A percentile compares a stretch with the other conserved stretches of the same genome.
These are phyloP conservation scores for Cebidichthys violaceus DNA, from an alignment of 2,113 vertebrate species.

Conservation along the genomic window DNA sequence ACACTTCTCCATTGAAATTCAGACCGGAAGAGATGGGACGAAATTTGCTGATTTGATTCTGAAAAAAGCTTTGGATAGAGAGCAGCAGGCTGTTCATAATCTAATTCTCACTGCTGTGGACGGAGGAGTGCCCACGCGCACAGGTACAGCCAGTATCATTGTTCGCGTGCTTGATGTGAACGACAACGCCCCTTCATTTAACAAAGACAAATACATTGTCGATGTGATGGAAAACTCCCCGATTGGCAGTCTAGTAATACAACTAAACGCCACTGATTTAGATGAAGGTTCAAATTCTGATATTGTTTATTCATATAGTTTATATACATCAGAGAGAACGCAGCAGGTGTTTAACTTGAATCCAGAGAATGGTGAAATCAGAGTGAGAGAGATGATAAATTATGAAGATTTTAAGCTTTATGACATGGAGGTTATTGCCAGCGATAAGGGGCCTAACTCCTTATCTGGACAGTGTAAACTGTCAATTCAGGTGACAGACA, in stretches of 20 bases:
- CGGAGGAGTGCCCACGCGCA: constrained; percentile 60
- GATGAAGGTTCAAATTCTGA: constrained; percentile 73
- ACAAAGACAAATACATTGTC: too few relatives aligned
- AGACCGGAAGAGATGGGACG: constrained; percentile 61
- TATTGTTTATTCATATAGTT: constrained; percentile 62
- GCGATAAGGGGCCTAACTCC: too few relatives aligned
- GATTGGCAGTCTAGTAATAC: constrained; percentile 53
- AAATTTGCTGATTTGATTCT: constrained; percentile 67
- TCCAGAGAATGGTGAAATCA: constrained; percentile 82
- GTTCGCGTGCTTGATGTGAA: constrained; percentile 69
- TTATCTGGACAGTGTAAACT: too few relatives aligned
- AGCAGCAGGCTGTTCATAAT: constrained; percentile 63
- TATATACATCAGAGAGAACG: constrained; percentile 62
- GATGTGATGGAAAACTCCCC: constrained; percentile 71
- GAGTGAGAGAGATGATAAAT: constrained; percentile 77
- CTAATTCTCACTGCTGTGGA: constrained; percentile 70
- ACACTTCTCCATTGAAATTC: constrained; percentile 70
- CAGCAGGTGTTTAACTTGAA: constrained; percentile 77
- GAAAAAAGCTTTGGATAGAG: constrained; percentile 62
- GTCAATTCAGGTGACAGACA: too few relatives aligned
- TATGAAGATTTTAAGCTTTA: constrained; percentile 79
- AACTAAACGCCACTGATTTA: constrained; percentile 67
- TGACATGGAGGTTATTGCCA: too few relatives aligned
- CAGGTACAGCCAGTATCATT: constrained; percentile 64
- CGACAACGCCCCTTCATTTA: constrained; percentile 71